Evolutionary conservation across 2,113 vertebrate genomes (phyloP).

Genomic region (Petroica traversi): DNA sequence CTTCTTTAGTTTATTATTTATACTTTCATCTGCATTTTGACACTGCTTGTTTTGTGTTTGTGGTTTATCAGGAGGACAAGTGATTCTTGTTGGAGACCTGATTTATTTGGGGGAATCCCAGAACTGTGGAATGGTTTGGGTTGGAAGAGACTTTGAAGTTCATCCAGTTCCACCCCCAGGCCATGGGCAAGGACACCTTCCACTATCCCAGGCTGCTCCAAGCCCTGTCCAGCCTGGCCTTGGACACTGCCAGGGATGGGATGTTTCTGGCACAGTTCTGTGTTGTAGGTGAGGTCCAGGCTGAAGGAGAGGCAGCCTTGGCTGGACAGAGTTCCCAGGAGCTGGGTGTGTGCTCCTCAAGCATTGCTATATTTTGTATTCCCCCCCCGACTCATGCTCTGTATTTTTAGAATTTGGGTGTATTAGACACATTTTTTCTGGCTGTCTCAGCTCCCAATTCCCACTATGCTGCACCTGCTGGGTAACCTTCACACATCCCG

Average conservation of each 20-base stretch:
- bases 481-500: neutral
- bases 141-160: neutral
- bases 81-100: neutral
- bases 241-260: neutral
- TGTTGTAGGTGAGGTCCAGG: neutral
- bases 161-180: neutral
- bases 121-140: neutral
- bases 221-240: fast-evolving
- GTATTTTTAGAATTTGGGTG: neutral
- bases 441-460: neutral
- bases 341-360: neutral
- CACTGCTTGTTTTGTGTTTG: neutral
- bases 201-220: neutral
- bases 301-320: neutral
- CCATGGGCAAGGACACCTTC: neutral
- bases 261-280: neutral
- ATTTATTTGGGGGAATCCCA: neutral
- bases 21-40: neutral
- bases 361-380: neutral
- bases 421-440: neutral
- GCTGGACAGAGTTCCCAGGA: neutral
- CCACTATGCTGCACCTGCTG: neutral
- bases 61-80: neutral
- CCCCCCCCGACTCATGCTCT: fast-evolving
- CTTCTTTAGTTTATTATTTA: neutral